Base-by-base conservation (phyloP, 2,888 invertebrate species). In the Spodoptera picta region DNA sequence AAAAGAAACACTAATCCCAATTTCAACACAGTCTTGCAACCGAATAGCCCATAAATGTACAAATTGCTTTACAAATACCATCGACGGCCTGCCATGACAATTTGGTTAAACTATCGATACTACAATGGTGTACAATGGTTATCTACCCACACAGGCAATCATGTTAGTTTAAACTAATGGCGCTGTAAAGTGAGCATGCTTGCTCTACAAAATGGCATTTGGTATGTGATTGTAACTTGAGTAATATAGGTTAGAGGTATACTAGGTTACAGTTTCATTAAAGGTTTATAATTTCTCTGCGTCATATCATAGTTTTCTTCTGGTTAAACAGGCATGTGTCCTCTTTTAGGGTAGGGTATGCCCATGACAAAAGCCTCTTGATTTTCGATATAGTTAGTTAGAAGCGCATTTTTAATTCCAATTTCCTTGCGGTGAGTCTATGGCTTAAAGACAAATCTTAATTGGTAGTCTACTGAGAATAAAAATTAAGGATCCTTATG, bases 161-260 rank as follows among this genome's bases (percentile, higher is more conserved):
- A 51, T 68, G 71, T 74, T 69, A 36, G 63, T 74, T 68, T 50
- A 57, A 48, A 75, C 53, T 69, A 69, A 75, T 69, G 69, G 64
- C 27, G 36, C 19, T 31, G 47, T 49, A 50, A n/a, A 41, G 45
- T 36, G 59, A 23, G 36, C 10, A 53, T 48, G 47, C 52, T 69
- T 74, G 70, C 42, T 75, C 60, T 64, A 70, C 64, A 64, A 70
- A 75, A 70, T 55, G 64, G 59, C 45, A 31, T n/a, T 36, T 43
- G 5, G 41, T 42, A 19, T 45, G 41, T 23, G 31, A 11, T 11
- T 44, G 43, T 19, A 47, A 24, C 9, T 14, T 31, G 36, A 24
- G 14, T 31, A 9, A n/a, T 49, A 12, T 48, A 36, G 36, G 36
- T 36, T 36, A 36, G 9, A 7, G 36, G 31, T 31, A 31, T 31